Conservation (phyloP, 2,888 invertebrate species). For the Oscheius sp. region DNA sequence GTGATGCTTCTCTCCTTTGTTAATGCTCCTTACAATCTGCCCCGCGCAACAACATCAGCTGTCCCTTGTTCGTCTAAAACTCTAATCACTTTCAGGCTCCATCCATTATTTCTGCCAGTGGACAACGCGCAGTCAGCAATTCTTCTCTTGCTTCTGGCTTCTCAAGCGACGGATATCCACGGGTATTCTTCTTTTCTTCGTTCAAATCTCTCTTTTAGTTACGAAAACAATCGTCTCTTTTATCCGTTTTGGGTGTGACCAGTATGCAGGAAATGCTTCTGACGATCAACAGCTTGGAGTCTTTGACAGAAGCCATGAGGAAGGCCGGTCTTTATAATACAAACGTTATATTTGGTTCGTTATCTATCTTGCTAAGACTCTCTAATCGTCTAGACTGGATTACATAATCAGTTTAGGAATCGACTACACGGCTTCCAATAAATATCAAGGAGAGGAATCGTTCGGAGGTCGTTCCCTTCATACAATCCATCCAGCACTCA, state of each 20-base stretch:
- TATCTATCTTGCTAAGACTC: background rate
- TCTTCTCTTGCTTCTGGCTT: conserved; percentile 41
- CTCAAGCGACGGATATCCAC: conserved; percentile 46
- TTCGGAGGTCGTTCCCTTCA: conserved; percentile 72
- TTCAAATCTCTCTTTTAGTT: conserved; percentile 37
- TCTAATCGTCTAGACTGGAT: conserved; percentile 4
- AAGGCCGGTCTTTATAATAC: conserved; percentile 73
- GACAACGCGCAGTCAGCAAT: conserved; percentile 38
- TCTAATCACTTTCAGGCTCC: conserved; percentile 40
- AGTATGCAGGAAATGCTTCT: conserved; percentile 68
- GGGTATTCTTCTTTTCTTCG: background rate
- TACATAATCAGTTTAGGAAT: conserved; percentile 65
- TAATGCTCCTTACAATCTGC: background rate
- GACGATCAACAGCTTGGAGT: conserved; percentile 69
- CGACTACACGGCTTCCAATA: conserved; percentile 75
- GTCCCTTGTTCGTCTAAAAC: background rate
- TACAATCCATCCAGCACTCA: conserved; percentile 59
- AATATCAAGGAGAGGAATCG: conserved; percentile 74
- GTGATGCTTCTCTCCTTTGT: conserved; percentile 12
- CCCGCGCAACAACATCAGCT: conserved; percentile 5
- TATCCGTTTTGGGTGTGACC: conserved; percentile 63
- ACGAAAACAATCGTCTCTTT: conserved; percentile 55
- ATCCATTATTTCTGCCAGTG: conserved; percentile 47
- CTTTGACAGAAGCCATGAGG: conserved; percentile 70
- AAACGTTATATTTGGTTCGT: conserved; percentile 73